phyloP scores from a whole-genome alignment of 2,797 vertebrate species.

The Chiloscyllium punctatum region DNA sequence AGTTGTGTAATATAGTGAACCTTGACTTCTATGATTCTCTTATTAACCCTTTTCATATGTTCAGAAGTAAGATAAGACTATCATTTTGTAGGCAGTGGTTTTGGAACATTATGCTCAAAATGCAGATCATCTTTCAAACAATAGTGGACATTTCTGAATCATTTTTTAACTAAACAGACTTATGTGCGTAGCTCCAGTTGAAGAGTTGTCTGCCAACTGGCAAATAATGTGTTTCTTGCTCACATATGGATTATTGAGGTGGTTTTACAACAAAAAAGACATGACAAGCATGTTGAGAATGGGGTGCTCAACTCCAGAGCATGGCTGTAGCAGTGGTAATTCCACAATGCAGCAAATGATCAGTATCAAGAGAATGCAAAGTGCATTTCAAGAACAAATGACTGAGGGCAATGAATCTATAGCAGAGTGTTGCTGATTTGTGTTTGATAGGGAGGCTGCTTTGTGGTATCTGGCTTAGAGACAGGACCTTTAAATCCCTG shows the following conservation, averaged over 20 bases:
- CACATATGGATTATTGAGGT: not conserved
- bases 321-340: not conserved
- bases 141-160: too few species aligned
- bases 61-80: too few species aligned
- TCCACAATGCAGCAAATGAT: not conserved
- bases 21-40: too few species aligned
- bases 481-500: not conserved
- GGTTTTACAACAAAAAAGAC: not conserved
- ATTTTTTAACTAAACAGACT: not conserved
- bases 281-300: not conserved
- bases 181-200: not conserved
- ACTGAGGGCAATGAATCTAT: not conserved
- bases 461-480: not conserved
- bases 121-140: too few species aligned
- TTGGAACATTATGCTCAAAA: too few species aligned
- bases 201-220: not conserved
- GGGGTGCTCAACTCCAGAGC: not conserved
- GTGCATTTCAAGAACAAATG: not conserved
- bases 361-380: not conserved
- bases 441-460: not conserved
- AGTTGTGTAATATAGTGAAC: too few species aligned
- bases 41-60: too few species aligned
- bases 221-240: not conserved
- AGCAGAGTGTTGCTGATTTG: not conserved
- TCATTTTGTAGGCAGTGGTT: too few species aligned